Percentiles rank a stretch among this genome's conserved stretches.
phyloP scores from a whole-genome alignment of 2,797 vertebrate species.

The Melanotaenia parkinsoni region DNA sequence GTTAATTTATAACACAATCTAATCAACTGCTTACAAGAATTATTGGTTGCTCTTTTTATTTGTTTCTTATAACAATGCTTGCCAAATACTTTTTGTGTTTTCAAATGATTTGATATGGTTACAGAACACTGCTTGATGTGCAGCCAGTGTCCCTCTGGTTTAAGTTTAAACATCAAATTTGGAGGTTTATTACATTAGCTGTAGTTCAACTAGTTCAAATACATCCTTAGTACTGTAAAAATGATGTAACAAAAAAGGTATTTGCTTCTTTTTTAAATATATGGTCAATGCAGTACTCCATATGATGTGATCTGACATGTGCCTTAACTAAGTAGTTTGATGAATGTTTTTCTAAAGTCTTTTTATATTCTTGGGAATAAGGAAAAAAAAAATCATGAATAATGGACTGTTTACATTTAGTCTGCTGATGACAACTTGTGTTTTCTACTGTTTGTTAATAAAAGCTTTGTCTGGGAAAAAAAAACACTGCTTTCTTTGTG shows the following conservation, averaged over 20 bases:
- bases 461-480: constrained; percentile 47
- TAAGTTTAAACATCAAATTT: background rate
- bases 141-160: background rate
- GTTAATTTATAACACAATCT: constrained; percentile 13
- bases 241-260: background rate
- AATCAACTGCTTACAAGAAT: constrained; percentile 9
- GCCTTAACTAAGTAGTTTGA: constrained; percentile 23
- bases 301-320: constrained; percentile 51
- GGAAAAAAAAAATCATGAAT: constrained; percentile 33
- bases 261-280: background rate
- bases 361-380: constrained; percentile 48
- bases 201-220: constrained; percentile 15
- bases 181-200: background rate
- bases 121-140: background rate
- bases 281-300: constrained; percentile 5
- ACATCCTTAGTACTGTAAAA: constrained; percentile 1
- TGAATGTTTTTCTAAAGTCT: constrained; percentile 44
- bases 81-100: background rate
- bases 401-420: constrained; percentile 40
- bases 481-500: background rate
- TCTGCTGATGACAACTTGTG: constrained; percentile 17
- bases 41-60: constrained; percentile 5
- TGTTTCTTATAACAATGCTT: constrained; percentile 1
- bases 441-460: constrained; percentile 74
- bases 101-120: background rate